phyloP scores from a whole-genome alignment of 2,113 vertebrate genomes.

The Urocitellus parryii region DNA sequence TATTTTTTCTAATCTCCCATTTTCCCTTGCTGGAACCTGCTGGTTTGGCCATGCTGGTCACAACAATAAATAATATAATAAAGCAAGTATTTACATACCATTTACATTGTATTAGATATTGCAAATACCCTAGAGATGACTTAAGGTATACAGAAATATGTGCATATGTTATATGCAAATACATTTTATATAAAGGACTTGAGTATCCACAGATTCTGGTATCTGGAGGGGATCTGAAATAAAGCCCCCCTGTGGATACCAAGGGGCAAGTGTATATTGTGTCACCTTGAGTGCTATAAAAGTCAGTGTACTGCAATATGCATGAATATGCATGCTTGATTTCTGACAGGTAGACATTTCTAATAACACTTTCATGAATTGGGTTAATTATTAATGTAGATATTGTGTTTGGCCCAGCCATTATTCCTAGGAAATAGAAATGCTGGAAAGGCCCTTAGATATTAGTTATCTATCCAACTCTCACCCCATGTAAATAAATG shows the following conservation, averaged over 20 bases:
- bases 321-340: background rate
- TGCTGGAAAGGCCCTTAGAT: background rate
- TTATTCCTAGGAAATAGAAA: background rate
- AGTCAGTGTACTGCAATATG: background rate
- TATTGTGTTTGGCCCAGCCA: background rate
- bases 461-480: background rate
- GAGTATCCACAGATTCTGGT: background rate
- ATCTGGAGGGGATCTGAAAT: background rate
- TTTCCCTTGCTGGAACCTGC: too few relatives aligned
- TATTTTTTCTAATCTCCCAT: too few relatives aligned
- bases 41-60: too few relatives aligned
- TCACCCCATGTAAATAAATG: background rate
- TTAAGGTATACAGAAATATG: background rate
- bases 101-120: background rate
- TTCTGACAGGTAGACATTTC: background rate
- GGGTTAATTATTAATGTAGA: background rate
- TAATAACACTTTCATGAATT: background rate
- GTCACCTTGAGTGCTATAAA: background rate
- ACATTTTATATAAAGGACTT: too few relatives aligned
- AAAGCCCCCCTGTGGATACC: background rate
- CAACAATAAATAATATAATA: background rate
- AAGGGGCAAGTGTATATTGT: background rate
- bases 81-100: background rate
- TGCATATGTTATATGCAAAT: background rate
- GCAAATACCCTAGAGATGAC: background rate